Percentiles rank a stretch among this genome's conserved stretches.
Evolutionary conservation across 92 coral and sea anemone genomes (phyloP).

Genomic region (Virgularia gustaviana): DNA sequence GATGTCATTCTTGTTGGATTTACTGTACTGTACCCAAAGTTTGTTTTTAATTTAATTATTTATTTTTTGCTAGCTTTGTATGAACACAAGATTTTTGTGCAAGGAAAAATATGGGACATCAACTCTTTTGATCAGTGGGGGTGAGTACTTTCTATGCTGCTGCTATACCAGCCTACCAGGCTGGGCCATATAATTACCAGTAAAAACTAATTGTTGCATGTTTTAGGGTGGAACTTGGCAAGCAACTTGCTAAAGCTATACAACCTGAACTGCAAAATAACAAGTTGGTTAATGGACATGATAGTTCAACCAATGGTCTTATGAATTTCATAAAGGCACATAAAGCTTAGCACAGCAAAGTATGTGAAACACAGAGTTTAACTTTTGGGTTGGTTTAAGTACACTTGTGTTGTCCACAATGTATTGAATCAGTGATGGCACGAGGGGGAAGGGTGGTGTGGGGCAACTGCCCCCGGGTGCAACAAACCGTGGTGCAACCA

Average conservation of each 20-base stretch:
- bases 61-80: conserved; percentile 68
- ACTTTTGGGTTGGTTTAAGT: no score
- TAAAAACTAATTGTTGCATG: not conserved
- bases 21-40: not conserved
- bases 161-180: not conserved
- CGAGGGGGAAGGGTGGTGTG: no score
- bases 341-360: no score
- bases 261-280: conserved; percentile 78
- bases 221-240: conserved; percentile 83
- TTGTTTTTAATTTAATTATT: not conserved
- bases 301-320: conserved; percentile 87
- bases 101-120: conserved; percentile 90
- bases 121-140: conserved; percentile 98
- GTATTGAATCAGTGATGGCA: no score
- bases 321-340: conserved; percentile 73
- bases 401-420: no score
- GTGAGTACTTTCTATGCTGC: conserved; percentile 53
- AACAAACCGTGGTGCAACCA: no score
- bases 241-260: conserved; percentile 86
- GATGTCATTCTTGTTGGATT: not conserved
- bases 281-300: conserved; percentile 75
- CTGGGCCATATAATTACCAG: not conserved
- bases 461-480: no score
- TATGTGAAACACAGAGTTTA: no score
- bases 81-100: conserved; percentile 95